Evolutionary conservation across 2,888 invertebrate genomes (phyloP).

Genomic region (Brassicogethes aeneus): DNA sequence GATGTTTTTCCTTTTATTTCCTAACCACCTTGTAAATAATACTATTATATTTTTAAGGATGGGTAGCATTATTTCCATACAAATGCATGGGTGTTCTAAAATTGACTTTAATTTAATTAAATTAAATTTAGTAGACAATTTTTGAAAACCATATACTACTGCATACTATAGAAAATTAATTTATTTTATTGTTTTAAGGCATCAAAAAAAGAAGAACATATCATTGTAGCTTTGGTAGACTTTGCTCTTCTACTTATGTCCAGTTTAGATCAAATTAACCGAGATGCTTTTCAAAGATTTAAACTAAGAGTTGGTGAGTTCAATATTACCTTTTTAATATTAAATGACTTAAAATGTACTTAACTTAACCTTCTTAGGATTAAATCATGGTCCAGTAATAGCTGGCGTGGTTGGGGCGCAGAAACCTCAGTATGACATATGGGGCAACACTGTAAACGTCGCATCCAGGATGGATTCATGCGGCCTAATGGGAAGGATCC

Average conservation of each 20-base stretch:
- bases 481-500: conserved; percentile 79
- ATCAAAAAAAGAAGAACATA: conserved; percentile 69
- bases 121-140: too few species aligned
- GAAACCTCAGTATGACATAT: conserved; percentile 97
- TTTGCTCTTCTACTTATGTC: conserved; percentile 90
- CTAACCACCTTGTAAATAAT: too few species aligned
- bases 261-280: conserved; percentile 88
- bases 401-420: conserved; percentile 96
- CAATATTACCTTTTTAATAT: too few species aligned
- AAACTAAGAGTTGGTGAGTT: conserved; percentile 81
- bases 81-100: too few species aligned
- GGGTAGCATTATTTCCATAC: too few species aligned
- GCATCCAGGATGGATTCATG: conserved; percentile 97
- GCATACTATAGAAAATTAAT: too few species aligned
- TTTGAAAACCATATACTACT: too few species aligned
- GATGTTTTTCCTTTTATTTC: too few species aligned
- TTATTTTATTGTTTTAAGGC: too few species aligned
- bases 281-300: conserved; percentile 94
- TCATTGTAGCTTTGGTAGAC: conserved; percentile 84
- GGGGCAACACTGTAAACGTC: conserved; percentile 98
- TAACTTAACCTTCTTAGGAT: conserved; percentile 55
- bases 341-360: too few species aligned
- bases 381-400: conserved; percentile 86
- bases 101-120: too few species aligned
- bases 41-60: too few species aligned